phyloP scores from a whole-genome alignment of 1,140 invertebrate species.

The Bilobella aurantiaca region DNA sequence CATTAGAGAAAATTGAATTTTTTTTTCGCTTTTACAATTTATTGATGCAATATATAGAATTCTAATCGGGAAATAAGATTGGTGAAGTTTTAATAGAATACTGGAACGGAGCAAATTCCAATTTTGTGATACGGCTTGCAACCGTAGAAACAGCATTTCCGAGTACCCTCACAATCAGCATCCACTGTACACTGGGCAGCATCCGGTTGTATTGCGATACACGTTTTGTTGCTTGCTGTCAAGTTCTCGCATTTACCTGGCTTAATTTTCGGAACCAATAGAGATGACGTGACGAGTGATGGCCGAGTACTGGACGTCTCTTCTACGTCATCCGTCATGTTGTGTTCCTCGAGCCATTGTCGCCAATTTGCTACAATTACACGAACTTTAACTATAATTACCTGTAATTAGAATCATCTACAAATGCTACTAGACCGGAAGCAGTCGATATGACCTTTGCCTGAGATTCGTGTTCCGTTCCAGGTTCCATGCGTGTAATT shows the following conservation, averaged over 20 bases:
- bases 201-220: not conserved
- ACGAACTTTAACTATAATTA: not conserved
- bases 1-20: too few species aligned
- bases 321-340: not conserved
- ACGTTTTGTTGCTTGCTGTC: not conserved
- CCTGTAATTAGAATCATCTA: not conserved
- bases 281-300: not conserved
- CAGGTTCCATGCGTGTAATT: too few species aligned
- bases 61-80: too few species aligned
- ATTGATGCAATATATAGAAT: too few species aligned
- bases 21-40: too few species aligned
- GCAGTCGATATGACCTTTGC: not conserved
- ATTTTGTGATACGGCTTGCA: not conserved
- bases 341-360: not conserved
- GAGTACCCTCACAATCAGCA: not conserved
- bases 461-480: not conserved
- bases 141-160: conserved; percentile 9
- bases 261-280: not conserved
- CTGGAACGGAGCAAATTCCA: not conserved
- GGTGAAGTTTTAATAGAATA: too few species aligned
- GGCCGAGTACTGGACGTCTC: not conserved
- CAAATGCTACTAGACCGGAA: not conserved
- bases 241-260: not conserved
- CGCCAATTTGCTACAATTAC: not conserved
- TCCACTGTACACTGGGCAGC: not conserved